Conservation (phyloP, 1,140 invertebrate species). For the Choristoneura fumiferana region DNA sequence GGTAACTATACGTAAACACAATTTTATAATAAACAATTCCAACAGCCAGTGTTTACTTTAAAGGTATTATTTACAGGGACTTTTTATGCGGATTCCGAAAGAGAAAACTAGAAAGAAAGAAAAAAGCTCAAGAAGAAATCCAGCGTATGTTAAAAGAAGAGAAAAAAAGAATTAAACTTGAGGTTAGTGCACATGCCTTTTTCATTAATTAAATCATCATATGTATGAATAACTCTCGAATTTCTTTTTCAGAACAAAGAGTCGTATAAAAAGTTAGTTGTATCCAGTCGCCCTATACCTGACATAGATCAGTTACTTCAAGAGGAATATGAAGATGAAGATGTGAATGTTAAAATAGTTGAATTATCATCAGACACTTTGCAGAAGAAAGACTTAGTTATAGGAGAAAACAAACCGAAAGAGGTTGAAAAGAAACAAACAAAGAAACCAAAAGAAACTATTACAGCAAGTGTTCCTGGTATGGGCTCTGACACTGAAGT, state of each 20-base stretch:
- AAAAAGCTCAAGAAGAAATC: conserved; percentile 84
- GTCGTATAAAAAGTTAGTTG: conserved; percentile 81
- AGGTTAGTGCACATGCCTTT: conserved; percentile 66
- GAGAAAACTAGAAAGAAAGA: conserved; percentile 85
- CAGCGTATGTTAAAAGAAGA: conserved; percentile 86
- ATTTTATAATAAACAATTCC: conserved; percentile 8
- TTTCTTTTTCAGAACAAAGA: conserved; percentile 79
- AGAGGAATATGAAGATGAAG: conserved; percentile 85
- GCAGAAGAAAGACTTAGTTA: conserved; percentile 82
- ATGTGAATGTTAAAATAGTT: conserved; percentile 86
- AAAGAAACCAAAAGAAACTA: conserved; percentile 35
- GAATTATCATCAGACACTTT: conserved; percentile 84
- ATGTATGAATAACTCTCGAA: conserved; percentile 12
- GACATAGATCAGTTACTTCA: conserved; percentile 83
- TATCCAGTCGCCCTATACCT: conserved; percentile 82
- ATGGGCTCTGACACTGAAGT: conserved; percentile 53
- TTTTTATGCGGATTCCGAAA: conserved; percentile 88
- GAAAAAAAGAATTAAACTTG: conserved; percentile 84
- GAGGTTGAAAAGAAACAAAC: conserved; percentile 41
- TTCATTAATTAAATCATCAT: background rate
- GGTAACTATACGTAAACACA: conserved; percentile 21
- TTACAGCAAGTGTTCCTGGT: conserved; percentile 54
- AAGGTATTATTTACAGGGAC: conserved; percentile 70
- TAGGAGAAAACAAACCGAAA: conserved; percentile 82
- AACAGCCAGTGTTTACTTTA: conserved; percentile 7